Base-by-base conservation (phyloP, 2,113 vertebrate genomes). In the Bos indicus region DNA sequence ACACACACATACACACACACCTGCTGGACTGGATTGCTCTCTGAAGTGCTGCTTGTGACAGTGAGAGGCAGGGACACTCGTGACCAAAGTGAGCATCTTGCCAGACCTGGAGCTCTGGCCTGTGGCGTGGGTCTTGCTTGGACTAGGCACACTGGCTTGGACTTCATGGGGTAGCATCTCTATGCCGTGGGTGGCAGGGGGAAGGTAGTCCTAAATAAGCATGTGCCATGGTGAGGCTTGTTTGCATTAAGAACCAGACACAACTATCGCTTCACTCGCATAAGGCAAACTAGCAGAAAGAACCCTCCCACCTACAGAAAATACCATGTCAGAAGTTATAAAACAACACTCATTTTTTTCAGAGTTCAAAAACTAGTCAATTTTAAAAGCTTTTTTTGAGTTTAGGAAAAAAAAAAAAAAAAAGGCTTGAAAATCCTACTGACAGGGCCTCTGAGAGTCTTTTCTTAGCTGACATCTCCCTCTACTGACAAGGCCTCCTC, bases 401-500 rank as follows among this genome's bases (percentile, higher is more conserved):
- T 88, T 84, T 5, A 82, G 88, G 6, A 13, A 40, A 59, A 88
- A 82, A 88, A 84, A 64, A 64, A 0, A 88, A 77, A 88, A 84
- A 64, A 77, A 0, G 15, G 15, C 77, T 88, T 64, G 52, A 36
- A 88, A 96, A 97, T 59, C 87, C 6, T 83, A n/a, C 40, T 87
- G 81, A 64, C 67, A 59, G 51, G 4, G 54, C 36, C 96, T 91
- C 1, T 36, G 86, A 88, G 56, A n/a, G 78, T 90, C 95, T 98
- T 97, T 96, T 57, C 96, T 94, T 96, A 80, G 97, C 96, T 98
- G 91, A 98, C 91, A 84, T 97, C 97, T 96, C 98, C 98, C 98
- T 97, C 98, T 98, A 89, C 97, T 91, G 98, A 93, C 94, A 78
- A 86, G 11, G 6, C 13, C 3, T 17, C 51, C 62, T 91, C 84